Base-by-base conservation (phyloP, 2,113 vertebrate genomes). In the Bufo gargarizans region DNA sequence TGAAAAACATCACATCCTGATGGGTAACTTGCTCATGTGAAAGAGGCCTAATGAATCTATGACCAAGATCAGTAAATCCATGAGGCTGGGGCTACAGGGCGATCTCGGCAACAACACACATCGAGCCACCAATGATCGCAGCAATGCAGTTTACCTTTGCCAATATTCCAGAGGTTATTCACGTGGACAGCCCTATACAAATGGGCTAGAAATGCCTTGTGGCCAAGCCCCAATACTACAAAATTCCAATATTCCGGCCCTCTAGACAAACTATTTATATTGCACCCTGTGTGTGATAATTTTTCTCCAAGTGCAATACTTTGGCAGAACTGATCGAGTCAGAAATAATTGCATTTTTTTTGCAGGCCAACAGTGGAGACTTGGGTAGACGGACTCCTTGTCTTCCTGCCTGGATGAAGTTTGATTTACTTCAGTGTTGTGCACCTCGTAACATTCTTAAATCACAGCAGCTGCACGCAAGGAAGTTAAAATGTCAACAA, bases 401-500 rank as follows among this genome's bases (percentile, higher is more conserved):
- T 65, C 81, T 82, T 63, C 47, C 17, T 20, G 87, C 56, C 56
- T 53, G 59, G 71, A 77, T 84, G 69, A 77, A 84, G 81, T 84
- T 76, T 84, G 87, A 88, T 83, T 88, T 88, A 88, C 81, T 55
- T 55, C 43, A 88, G 71, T 47, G 87, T 84, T 76, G 49, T 82
- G 80, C 81, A 77, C 56, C 80, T 50, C 50, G 86, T 83, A 77
- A 71, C 80, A 88, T 82, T 76, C 69, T 58, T 83, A 88, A 88
- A 88, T 88, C 86, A 88, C 71, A 83, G 86, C 87, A 88, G 72
- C 81, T 67, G 81, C 69, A 49, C 9, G 17, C 59, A 77, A 22
- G 58, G 80, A 88, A 88, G 87, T 88, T 88, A 84, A 88, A 88
- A 88, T 88, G 85, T 88, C 87, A 88, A 72, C 86, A 88, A 76